Evolutionary conservation across 2,797 vertebrate species (phyloP).

Genomic region (Rhodeus uyekii): DNA sequence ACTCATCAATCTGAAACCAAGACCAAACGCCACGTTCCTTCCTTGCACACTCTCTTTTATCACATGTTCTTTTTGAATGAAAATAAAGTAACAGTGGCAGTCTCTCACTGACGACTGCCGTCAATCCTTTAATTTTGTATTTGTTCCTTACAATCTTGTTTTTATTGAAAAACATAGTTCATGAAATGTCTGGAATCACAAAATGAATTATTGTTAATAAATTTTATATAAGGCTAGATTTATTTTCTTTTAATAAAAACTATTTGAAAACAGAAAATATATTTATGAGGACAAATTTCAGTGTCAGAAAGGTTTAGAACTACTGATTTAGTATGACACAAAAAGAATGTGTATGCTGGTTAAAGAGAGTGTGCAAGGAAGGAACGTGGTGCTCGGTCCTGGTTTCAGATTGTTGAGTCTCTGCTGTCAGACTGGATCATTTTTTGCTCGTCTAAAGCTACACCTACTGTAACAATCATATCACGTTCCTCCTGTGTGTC

Average conservation of each 20-base stretch:
- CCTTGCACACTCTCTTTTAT: not conserved
- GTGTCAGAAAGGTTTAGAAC: not conserved
- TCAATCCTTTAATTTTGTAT: too few relatives aligned
- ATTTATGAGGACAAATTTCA: not conserved
- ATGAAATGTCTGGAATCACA: too few relatives aligned
- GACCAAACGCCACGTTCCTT: not conserved
- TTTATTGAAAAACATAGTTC: too few relatives aligned
- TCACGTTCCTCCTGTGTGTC: too few relatives aligned
- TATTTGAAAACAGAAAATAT: too few relatives aligned
- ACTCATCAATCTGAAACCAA: not conserved
- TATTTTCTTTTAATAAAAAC: too few relatives aligned
- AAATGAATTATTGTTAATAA: too few relatives aligned
- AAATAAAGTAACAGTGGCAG: too few relatives aligned
- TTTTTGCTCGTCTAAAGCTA: constrained; percentile 1
- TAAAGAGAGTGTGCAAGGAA: not conserved
- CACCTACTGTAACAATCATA: too few relatives aligned
- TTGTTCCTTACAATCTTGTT: too few relatives aligned
- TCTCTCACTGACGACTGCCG: too few relatives aligned
- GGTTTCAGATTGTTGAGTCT: not conserved
- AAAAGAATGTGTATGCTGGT: not conserved
- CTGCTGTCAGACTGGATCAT: not conserved
- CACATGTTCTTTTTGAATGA: not conserved
- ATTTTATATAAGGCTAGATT: too few relatives aligned
- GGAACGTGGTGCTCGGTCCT: not conserved
- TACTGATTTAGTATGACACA: not conserved